Conservation (phyloP, 2,797 vertebrate genomes). For the Platalea minor region DNA sequence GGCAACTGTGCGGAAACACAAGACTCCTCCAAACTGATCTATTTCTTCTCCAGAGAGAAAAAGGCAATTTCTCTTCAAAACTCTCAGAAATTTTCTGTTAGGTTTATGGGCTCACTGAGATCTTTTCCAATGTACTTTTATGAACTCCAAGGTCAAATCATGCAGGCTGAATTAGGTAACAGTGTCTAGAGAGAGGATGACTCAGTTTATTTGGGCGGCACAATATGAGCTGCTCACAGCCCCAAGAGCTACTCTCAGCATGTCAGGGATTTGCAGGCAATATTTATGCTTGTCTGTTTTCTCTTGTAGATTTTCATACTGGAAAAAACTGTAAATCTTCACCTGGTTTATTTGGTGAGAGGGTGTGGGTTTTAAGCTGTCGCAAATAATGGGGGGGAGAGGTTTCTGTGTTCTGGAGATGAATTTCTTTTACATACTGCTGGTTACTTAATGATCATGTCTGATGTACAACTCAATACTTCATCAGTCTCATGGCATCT, state of each 20-base stretch:
- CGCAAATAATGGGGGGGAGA: background rate
- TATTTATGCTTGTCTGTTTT: background rate
- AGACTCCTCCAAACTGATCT: background rate
- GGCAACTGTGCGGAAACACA: background rate
- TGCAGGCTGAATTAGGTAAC: slow-evolving; percentile 30
- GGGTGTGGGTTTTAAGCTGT: background rate
- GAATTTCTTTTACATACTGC: background rate
- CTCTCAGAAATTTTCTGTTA: background rate
- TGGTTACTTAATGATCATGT: background rate
- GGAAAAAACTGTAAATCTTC: background rate
- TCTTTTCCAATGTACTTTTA: background rate
- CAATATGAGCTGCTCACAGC: background rate
- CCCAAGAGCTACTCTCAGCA: background rate
- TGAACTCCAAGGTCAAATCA: slow-evolving; percentile 44
- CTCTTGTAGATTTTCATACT: background rate
- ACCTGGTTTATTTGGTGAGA: background rate
- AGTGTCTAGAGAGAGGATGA: slow-evolving; percentile 43
- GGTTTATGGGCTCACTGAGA: background rate
- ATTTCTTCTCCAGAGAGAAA: background rate
- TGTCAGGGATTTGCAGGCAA: background rate
- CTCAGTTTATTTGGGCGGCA: slow-evolving; percentile 41
- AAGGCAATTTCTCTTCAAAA: background rate
- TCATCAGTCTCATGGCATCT: background rate
- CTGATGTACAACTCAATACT: background rate
- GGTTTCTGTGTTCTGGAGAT: background rate